Percentiles rank a stretch among this genome's conserved stretches.
These are phyloP conservation scores for Romanogobio albipinnatus DNA, from an alignment of 2,113 vertebrate species.

Conservation along the genomic window DNA sequence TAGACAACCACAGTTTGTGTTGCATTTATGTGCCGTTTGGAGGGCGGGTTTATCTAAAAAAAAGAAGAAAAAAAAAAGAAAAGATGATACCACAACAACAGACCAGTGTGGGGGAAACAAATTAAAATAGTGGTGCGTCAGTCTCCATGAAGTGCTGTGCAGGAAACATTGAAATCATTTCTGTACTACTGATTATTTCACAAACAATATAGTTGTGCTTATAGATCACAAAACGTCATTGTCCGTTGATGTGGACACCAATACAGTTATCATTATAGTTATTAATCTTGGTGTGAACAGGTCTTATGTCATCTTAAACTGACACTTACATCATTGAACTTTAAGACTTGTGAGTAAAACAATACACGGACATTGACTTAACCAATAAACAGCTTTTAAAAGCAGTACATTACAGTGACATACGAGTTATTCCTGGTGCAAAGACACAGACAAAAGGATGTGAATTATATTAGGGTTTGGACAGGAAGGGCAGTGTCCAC, in stretches of 20 bases:
- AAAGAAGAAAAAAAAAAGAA: too few relatives aligned
- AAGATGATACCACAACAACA: not conserved
- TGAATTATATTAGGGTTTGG: not conserved
- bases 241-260: not conserved
- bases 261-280: not conserved
- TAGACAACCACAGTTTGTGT: not conserved
- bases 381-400: not conserved
- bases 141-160: not conserved
- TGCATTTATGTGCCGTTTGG: not conserved
- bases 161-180: too few relatives aligned
- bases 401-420: not conserved
- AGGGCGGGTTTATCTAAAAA: not conserved
- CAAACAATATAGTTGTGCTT: not conserved
- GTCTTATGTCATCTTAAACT: not conserved
- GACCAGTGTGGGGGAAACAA: not conserved
- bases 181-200: too few relatives aligned
- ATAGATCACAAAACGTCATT: not conserved
- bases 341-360: not conserved
- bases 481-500: conserved; percentile 73
- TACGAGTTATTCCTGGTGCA: not conserved
- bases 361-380: not conserved
- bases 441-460: not conserved
- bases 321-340: not conserved
- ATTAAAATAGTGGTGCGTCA: not conserved
- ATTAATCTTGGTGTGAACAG: not conserved